These are phyloP conservation scores for Mola mola DNA, from an alignment of 2,113 vertebrate species.

Conservation along the genomic window DNA sequence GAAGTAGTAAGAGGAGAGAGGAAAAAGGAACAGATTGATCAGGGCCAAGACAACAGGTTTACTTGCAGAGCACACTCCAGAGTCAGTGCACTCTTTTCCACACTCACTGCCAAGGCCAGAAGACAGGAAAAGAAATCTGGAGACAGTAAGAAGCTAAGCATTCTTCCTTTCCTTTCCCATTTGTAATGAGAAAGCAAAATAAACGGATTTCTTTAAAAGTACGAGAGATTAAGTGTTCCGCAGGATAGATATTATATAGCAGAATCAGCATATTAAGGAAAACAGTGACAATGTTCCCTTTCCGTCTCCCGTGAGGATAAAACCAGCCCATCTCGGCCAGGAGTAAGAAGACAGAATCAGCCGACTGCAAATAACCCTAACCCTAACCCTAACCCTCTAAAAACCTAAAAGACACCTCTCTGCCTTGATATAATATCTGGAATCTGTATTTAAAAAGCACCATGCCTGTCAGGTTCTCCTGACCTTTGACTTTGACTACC, in stretches of 20 bases:
- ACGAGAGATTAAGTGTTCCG: constrained; percentile 8
- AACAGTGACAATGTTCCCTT: constrained; percentile 33
- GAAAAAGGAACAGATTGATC: constrained; percentile 55
- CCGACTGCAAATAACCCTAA: constrained; percentile 45
- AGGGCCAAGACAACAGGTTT: constrained; percentile 56
- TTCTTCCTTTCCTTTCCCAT: neutral
- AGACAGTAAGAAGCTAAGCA: constrained; percentile 1
- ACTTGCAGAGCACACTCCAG: constrained; percentile 45
- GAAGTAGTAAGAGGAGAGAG: constrained; percentile 20
- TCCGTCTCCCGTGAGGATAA: constrained; percentile 30
- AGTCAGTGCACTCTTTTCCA: constrained; percentile 61
- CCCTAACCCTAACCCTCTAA: neutral
- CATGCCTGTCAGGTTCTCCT: constrained; percentile 5
- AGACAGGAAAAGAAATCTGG: constrained; percentile 17
- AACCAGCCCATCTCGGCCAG: constrained; percentile 24
- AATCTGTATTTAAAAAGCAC: constrained; percentile 5
- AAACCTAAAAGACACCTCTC: neutral
- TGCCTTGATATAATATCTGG: neutral
- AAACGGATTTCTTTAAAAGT: constrained; percentile 8
- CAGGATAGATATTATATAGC: constrained; percentile 40
- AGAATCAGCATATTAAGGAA: constrained; percentile 21
- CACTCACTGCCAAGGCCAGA: constrained; percentile 47
- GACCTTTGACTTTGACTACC: constrained; percentile 22
- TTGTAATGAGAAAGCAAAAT: neutral
- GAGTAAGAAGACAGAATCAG: constrained; percentile 46